These are phyloP conservation scores for Myxocyprinus asiaticus DNA, from an alignment of 2,113 vertebrate genomes.

Conservation along the genomic window DNA sequence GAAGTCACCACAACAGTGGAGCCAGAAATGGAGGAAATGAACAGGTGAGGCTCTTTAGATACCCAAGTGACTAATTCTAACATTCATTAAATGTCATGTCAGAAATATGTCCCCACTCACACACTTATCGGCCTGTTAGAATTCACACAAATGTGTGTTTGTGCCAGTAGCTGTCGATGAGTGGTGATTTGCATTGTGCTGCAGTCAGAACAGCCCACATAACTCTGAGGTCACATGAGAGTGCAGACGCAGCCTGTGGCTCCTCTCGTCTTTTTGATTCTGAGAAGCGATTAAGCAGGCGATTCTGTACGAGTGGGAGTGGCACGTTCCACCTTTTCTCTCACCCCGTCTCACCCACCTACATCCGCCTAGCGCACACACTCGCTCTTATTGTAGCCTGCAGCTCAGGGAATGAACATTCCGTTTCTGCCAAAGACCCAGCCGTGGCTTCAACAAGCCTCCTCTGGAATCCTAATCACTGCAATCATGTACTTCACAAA, in stretches of 20 bases:
- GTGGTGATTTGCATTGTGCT: background rate
- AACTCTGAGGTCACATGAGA: conserved; percentile 43
- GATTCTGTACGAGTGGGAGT: conserved; percentile 41
- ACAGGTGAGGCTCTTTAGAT: too few species aligned
- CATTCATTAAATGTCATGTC: conserved; percentile 3
- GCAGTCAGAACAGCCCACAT: conserved; percentile 46
- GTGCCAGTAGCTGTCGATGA: conserved; percentile 7
- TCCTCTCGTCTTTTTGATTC: conserved; percentile 28
- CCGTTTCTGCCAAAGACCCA: background rate
- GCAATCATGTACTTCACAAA: conserved; percentile 35
- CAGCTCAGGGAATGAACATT: background rate
- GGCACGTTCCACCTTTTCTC: conserved; percentile 25
- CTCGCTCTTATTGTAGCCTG: background rate
- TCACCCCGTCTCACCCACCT: conserved; percentile 16
- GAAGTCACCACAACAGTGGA: too few species aligned
- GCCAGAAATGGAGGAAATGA: too few species aligned
- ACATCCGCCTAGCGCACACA: background rate
- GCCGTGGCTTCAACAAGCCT: conserved; percentile 19
- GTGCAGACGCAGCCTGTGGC: conserved; percentile 51
- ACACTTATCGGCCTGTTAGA: conserved; percentile 30
- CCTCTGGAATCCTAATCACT: conserved; percentile 14
- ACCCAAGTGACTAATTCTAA: background rate
- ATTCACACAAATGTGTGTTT: conserved; percentile 43
- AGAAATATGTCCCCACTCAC: background rate
- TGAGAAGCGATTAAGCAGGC: conserved; percentile 27